phyloP scores from a whole-genome alignment of 2,797 vertebrate species.

The Halcyon smyrnensis region DNA sequence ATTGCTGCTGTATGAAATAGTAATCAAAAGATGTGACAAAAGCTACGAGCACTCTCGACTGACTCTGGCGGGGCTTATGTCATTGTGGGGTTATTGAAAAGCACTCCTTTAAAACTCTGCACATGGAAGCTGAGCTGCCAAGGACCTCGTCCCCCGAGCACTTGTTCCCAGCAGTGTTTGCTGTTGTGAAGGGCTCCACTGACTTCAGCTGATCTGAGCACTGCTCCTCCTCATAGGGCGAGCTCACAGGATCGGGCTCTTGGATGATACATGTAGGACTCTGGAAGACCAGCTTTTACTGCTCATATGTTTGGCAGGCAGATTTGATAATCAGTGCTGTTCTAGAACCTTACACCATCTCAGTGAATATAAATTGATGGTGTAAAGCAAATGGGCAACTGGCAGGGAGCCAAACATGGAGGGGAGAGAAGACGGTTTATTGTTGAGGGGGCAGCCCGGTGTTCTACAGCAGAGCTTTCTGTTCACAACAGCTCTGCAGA shows the following conservation, averaged over 20 bases:
- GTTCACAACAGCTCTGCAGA: constrained; percentile 80
- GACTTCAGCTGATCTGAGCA: constrained; percentile 68
- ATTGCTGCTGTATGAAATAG: constrained; percentile 1
- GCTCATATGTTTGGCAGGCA: constrained; percentile 87
- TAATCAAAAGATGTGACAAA: constrained; percentile 12
- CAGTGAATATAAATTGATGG: constrained; percentile 94
- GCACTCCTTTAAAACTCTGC: not conserved
- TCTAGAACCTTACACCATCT: constrained; percentile 91
- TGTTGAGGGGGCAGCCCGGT: constrained; percentile 86
- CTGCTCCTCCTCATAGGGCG: not conserved
- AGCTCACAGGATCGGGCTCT: constrained; percentile 28
- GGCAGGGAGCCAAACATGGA: constrained; percentile 83
- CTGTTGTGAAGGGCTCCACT: not conserved
- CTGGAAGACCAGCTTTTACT: constrained; percentile 79
- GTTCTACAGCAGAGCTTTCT: constrained; percentile 84
- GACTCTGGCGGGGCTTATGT: not conserved
- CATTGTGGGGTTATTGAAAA: not conserved
- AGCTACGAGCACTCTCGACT: not conserved
- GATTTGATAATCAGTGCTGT: constrained; percentile 86
- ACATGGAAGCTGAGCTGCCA: not conserved
- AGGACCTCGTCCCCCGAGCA: not conserved
- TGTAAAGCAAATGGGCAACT: constrained; percentile 91
- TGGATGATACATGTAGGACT: constrained; percentile 81
- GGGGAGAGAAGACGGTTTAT: constrained; percentile 85
- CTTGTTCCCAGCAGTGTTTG: not conserved